phyloP scores from a whole-genome alignment of 2,113 vertebrate genomes.

The Irena cyanogastra region DNA sequence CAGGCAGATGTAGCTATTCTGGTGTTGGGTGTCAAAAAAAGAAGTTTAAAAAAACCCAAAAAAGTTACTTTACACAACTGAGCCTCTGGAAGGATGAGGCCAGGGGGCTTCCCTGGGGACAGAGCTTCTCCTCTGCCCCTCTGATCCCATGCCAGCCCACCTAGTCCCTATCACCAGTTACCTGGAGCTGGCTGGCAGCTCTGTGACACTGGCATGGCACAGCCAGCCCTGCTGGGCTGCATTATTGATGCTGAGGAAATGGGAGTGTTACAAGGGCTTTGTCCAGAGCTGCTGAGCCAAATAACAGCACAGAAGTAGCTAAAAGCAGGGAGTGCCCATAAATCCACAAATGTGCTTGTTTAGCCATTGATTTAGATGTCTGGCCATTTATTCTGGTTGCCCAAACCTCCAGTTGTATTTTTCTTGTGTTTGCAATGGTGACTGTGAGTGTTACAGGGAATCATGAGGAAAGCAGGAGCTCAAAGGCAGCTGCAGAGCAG shows the following conservation, averaged over 20 bases:
- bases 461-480: background rate
- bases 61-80: background rate
- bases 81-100: background rate
- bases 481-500: background rate
- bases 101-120: background rate
- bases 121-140: background rate
- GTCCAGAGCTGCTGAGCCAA: background rate
- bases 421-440: background rate
- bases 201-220: background rate
- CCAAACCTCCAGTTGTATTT: background rate
- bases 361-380: background rate
- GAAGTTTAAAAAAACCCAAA: fast-evolving
- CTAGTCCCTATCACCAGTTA: background rate
- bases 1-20: background rate
- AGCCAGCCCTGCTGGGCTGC: background rate
- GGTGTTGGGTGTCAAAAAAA: background rate
- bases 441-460: background rate
- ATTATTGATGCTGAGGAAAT: background rate
- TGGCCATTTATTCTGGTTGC: background rate
- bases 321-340: constrained; percentile 14
- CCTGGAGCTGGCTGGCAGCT: background rate
- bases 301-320: background rate
- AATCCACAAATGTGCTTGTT: background rate
- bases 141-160: background rate
- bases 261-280: background rate